Base-by-base conservation (phyloP, 2,113 vertebrate species). In the Seriola rivoliana region DNA sequence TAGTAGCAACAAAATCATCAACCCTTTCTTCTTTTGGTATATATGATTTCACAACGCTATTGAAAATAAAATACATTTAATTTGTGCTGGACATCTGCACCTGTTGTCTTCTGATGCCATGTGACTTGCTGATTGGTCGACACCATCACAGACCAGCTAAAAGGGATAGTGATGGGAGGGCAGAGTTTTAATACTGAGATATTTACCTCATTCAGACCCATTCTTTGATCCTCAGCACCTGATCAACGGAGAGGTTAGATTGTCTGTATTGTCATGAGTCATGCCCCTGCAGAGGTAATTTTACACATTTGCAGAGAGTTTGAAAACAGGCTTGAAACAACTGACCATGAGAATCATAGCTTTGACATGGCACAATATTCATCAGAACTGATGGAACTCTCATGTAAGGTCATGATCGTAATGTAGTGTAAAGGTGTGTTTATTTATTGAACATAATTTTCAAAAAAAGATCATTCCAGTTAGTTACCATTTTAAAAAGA, bases 81-180 rank as follows among this genome's bases (percentile, higher is more conserved):
- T 69, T n/a, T 64, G 32, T 36, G 10, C 21, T 11, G 25, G n/a
- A 57, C 54, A 54, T n/a, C 21, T 3, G 1, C 23, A 54, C 11
- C 59, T 40, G 14, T 44, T 67, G 21, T 16, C 44, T 36, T 36
- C 44, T n/a, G 38, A 34, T 4, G 46, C 23, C 23, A 8, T 17
- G 68, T 60, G 52, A 77, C 55, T 68, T 40, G 54, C 40, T 16
- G 65, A 23, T 19, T 64, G 23, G 34, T 78, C 9, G n/a, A 46
- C 14, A 25, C 58, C 23, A 57, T 48, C 7, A 73, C 32, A 19
- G 44, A 9, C 64, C 34, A 50, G 36, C 25, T 62, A 46, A 42
- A 46, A 29, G n/a, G 16, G 29, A 50, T 19, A 2, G n/a, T 57
- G 38, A 64, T n/a, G 48, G 32, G 66, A 48, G 23, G 21, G 4